Evolutionary conservation across 2,113 vertebrate genomes (phyloP).

Genomic region (Atherinomorus stipes): DNA sequence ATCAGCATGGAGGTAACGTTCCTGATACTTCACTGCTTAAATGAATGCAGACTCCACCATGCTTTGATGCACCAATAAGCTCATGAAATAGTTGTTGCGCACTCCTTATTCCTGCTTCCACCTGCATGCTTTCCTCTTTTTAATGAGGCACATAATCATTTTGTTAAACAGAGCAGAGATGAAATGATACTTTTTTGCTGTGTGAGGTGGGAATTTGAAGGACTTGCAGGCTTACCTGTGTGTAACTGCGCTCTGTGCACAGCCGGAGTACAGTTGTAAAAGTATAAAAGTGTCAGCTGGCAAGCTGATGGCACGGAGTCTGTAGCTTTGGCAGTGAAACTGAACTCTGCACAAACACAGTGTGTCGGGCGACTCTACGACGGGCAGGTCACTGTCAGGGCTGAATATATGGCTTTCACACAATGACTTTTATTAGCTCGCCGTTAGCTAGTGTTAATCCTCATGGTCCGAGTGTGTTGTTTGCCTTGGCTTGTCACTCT

Average conservation of each 20-base stretch:
- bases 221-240: constrained; percentile 22
- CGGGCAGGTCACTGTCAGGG: background rate
- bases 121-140: background rate
- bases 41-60: constrained; percentile 42
- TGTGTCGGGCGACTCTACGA: constrained; percentile 23
- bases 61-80: background rate
- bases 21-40: constrained; percentile 41
- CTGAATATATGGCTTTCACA: constrained; percentile 53
- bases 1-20: constrained; percentile 41
- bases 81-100: no score
- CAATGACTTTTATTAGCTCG: constrained; percentile 69
- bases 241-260: constrained; percentile 56
- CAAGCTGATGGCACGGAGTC: constrained; percentile 54
- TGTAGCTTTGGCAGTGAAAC: constrained; percentile 59
- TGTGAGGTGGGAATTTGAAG: constrained; percentile 21
- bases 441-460: constrained; percentile 52
- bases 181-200: background rate
- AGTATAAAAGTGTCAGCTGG: constrained; percentile 71
- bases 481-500: constrained; percentile 52
- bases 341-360: constrained; percentile 69
- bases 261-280: constrained; percentile 68
- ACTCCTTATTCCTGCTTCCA: background rate
- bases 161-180: constrained; percentile 14
- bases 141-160: background rate
- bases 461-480: constrained; percentile 29